Percentiles rank a stretch among this genome's conserved stretches.
Conservation (phyloP, 2,113 vertebrate species). For the Aphelocoma coerulescens region DNA sequence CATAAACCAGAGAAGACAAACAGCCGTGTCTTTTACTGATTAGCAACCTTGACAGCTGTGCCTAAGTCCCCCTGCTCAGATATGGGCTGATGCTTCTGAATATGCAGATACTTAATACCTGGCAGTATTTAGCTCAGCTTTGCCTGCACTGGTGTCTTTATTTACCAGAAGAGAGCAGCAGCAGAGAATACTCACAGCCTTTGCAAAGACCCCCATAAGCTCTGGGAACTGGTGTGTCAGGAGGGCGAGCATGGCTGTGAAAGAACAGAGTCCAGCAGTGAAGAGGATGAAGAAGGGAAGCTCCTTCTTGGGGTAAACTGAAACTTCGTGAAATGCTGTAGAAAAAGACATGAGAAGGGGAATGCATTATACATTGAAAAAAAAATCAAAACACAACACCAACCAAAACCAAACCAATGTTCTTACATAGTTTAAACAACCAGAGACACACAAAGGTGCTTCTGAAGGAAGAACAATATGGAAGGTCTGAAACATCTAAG, state of each 20-base stretch:
- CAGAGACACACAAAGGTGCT: background rate
- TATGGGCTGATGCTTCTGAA: background rate
- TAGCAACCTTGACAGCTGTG: background rate
- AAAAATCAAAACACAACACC: background rate
- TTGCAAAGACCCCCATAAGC: slow-evolving; percentile 98
- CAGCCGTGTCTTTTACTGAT: background rate
- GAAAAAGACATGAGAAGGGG: slow-evolving; percentile 12
- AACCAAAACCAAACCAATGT: background rate
- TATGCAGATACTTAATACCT: background rate
- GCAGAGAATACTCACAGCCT: slow-evolving; percentile 88
- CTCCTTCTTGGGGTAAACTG: slow-evolving; percentile 98
- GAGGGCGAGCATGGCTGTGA: slow-evolving; percentile 97
- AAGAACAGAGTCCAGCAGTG: slow-evolving; percentile 95
- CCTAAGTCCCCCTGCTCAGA: background rate
- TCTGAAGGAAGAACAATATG: background rate
- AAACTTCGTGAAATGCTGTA: slow-evolving; percentile 98
- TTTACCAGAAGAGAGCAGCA: background rate
- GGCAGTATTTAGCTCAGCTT: background rate
- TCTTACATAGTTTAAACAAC: background rate
- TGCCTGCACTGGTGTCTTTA: background rate
- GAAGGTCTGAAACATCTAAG: background rate
- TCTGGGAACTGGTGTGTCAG: slow-evolving; percentile 99
- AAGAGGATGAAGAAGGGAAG: slow-evolving; percentile 99
- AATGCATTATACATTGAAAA: background rate
- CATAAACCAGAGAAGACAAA: background rate